These are phyloP conservation scores for Gephyroberyx darwinii DNA, from an alignment of 2,797 vertebrate species.

Conservation along the genomic window DNA sequence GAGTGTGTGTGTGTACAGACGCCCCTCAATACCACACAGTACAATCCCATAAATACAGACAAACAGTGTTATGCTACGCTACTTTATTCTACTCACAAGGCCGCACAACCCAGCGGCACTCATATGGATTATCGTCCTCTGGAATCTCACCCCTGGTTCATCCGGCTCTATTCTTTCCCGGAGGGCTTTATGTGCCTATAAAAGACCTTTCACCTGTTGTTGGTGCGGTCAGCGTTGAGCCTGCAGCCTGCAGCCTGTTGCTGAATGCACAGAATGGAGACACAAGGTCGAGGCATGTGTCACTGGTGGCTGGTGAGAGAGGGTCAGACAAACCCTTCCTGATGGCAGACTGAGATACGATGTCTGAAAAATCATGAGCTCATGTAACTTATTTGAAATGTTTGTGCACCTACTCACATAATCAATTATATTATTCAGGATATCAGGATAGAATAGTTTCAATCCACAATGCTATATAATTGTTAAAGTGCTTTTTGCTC, in stretches of 20 bases:
- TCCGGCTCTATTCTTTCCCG: conserved; percentile 27
- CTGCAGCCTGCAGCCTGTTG: conserved; percentile 32
- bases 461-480: too few relatives aligned
- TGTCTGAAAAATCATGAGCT: conserved; percentile 3
- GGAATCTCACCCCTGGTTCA: not conserved
- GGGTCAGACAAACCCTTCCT: conserved; percentile 33
- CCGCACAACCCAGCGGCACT: too few relatives aligned
- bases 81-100: too few relatives aligned
- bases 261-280: conserved; percentile 10
- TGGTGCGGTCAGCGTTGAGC: not conserved
- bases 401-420: too few relatives aligned
- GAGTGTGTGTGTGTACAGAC: too few relatives aligned
- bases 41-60: too few relatives aligned
- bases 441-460: not conserved
- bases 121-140: conserved; percentile 38
- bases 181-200: conserved; percentile 41
- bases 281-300: conserved; percentile 29
- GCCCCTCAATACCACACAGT: too few relatives aligned
- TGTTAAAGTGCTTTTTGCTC: too few relatives aligned
- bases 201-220: conserved; percentile 69
- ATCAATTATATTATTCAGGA: too few relatives aligned
- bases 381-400: not conserved
- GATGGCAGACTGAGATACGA: conserved; percentile 1
- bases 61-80: too few relatives aligned
- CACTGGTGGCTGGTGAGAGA: not conserved